These are phyloP conservation scores for Molorchus minor DNA, from an alignment of 2,888 invertebrate species.

Conservation along the genomic window DNA sequence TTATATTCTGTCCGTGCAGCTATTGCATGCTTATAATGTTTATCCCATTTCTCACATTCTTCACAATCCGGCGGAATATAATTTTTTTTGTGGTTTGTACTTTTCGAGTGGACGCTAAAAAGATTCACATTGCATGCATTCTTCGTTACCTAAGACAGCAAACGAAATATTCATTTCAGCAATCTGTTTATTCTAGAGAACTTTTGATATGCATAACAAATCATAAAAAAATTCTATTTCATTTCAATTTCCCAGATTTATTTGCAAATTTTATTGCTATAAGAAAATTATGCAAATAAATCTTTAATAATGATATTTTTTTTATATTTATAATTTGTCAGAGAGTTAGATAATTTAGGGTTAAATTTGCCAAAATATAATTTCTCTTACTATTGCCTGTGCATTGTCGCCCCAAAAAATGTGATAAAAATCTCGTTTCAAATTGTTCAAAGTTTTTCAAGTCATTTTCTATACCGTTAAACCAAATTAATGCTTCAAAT, in stretches of 20 bases:
- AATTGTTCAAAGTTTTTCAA: not conserved
- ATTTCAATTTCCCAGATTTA: no score
- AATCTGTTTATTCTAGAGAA: no score
- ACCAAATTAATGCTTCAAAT: no score
- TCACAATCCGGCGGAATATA: not conserved
- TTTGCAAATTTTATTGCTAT: no score
- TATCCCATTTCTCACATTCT: not conserved
- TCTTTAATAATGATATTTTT: no score
- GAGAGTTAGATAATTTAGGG: no score
- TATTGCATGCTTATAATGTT: not conserved
- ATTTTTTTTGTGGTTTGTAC: not conserved
- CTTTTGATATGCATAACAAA: no score
- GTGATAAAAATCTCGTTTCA: not conserved
- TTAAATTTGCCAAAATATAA: not conserved
- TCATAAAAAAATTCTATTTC: no score
- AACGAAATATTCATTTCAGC: constrained; percentile 37
- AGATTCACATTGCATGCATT: constrained; percentile 20
- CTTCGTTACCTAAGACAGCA: constrained; percentile 35
- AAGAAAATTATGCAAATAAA: no score
- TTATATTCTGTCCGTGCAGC: not conserved
- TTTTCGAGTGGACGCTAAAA: not conserved
- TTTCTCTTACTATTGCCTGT: not conserved
- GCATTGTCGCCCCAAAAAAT: not conserved
- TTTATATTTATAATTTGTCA: no score
- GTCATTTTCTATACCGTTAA: no score